phyloP scores from a whole-genome alignment of 2,113 vertebrate genomes.

The Psittacula cyanocephala region DNA sequence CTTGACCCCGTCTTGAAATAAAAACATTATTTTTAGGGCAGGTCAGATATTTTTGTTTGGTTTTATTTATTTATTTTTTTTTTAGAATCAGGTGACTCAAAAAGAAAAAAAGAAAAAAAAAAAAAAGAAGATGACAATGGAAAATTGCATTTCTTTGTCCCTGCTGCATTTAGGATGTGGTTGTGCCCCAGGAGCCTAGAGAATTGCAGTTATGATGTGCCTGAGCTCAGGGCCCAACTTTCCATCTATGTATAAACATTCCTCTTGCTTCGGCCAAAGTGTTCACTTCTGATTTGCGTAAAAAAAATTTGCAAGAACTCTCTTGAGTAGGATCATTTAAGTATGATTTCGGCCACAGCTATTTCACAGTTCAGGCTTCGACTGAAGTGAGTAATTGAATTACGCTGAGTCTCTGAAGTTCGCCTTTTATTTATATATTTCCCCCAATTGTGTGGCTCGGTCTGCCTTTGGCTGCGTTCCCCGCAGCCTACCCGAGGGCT shows the following conservation, averaged over 20 bases:
- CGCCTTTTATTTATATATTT: conserved; percentile 64
- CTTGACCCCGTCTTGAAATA: background rate
- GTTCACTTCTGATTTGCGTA: background rate
- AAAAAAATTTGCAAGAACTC: conserved; percentile 3
- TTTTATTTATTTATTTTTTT: background rate
- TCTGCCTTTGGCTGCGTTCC: conserved; percentile 59
- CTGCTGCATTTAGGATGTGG: background rate
- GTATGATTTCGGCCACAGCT: conserved; percentile 11
- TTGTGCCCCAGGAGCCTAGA: background rate
- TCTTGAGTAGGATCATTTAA: background rate
- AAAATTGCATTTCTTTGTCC: conserved; percentile 10
- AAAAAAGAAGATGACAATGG: background rate
- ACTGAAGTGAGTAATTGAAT: conserved; percentile 43
- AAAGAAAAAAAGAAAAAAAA: background rate
- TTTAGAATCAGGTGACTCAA: background rate
- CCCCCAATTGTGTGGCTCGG: conserved; percentile 14
- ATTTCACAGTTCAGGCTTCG: conserved; percentile 28
- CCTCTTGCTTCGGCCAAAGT: background rate
- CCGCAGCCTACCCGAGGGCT: conserved; percentile 52
- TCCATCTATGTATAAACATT: background rate
- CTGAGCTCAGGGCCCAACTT: conserved; percentile 6
- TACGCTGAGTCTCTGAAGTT: conserved; percentile 42
- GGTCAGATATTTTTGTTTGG: background rate
- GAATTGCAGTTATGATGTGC: background rate
- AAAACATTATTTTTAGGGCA: background rate